These are phyloP conservation scores for Tinamus guttatus DNA, from an alignment of 2,113 vertebrate species.

Conservation along the genomic window DNA sequence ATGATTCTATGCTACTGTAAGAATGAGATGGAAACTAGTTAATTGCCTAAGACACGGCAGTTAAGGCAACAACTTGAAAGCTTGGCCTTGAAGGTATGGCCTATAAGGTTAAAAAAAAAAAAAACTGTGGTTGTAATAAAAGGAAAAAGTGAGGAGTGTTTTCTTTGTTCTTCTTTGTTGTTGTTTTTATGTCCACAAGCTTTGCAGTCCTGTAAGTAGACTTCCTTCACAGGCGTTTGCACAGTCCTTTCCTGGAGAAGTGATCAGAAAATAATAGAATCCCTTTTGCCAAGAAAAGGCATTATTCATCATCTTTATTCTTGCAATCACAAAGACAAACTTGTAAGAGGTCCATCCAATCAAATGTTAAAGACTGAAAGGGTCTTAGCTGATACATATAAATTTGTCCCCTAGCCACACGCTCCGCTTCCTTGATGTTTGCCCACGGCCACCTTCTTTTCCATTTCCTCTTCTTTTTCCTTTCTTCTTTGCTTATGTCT, in stretches of 20 bases:
- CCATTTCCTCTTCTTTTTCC: too few species aligned
- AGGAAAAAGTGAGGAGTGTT: not conserved
- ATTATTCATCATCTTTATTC: not conserved
- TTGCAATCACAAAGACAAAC: not conserved
- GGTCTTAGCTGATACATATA: not conserved
- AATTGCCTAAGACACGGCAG: not conserved
- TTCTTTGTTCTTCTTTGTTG: too few species aligned
- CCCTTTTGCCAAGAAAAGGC: not conserved
- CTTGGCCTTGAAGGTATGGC: not conserved
- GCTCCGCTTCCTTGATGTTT: too few species aligned
- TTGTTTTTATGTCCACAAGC: too few species aligned
- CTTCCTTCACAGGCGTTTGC: not conserved
- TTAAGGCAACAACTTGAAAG: not conserved
- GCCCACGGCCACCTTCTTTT: too few species aligned
- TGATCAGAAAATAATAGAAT: not conserved
- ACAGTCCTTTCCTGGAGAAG: not conserved
- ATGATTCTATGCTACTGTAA: not conserved
- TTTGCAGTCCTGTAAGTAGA: not conserved
- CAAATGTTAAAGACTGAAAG: fast-evolving
- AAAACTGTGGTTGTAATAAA: not conserved
- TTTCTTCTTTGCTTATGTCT: too few species aligned
- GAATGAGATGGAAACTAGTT: not conserved
- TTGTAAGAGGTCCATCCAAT: not conserved
- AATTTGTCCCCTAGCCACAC: fast-evolving
- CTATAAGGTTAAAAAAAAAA: not conserved